Conservation (phyloP, 64 coral and sea anemone species). For the Pocillopora damicornis region DNA sequence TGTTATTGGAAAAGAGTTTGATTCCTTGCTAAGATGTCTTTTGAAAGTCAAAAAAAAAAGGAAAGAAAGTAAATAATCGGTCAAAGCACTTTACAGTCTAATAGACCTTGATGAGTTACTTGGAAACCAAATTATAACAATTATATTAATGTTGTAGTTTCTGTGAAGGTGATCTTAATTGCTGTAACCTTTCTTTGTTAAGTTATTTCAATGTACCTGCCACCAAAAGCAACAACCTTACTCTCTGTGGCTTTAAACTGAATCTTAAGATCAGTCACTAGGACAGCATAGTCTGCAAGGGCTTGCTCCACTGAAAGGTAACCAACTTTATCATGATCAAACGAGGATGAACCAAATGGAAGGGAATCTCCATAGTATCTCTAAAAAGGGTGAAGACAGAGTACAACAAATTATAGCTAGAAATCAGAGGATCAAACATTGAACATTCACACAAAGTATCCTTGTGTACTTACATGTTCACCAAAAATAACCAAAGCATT, state of each 20-base stretch:
- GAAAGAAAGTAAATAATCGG: too few relatives aligned
- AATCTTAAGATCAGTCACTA: conserved; percentile 67
- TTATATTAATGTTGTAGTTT: not conserved
- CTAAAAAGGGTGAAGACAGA: conserved; percentile 13
- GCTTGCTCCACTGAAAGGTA: conserved; percentile 90
- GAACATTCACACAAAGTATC: not conserved
- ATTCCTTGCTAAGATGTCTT: too few relatives aligned
- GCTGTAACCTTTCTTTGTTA: too few relatives aligned
- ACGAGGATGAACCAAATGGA: conserved; percentile 87
- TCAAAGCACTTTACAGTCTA: too few relatives aligned
- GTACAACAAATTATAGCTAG: too few relatives aligned
- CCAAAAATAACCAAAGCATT: conserved; percentile 91
- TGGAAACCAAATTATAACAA: not conserved
- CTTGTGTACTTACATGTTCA: conserved; percentile 74
- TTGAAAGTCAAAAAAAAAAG: too few relatives aligned
- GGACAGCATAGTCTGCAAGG: conserved; percentile 86
- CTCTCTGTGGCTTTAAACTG: conserved; percentile 68
- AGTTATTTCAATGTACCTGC: conserved; percentile 41
- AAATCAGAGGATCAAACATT: too few relatives aligned
- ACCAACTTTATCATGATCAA: conserved; percentile 82
- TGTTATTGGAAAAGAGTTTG: too few relatives aligned
- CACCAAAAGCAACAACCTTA: conserved; percentile 86
- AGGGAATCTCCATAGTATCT: conserved; percentile 94
- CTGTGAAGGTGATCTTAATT: too few relatives aligned
- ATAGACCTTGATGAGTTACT: too few relatives aligned